Base-by-base conservation (phyloP, 2,888 invertebrate genomes). In the Nemoura dubitans region DNA sequence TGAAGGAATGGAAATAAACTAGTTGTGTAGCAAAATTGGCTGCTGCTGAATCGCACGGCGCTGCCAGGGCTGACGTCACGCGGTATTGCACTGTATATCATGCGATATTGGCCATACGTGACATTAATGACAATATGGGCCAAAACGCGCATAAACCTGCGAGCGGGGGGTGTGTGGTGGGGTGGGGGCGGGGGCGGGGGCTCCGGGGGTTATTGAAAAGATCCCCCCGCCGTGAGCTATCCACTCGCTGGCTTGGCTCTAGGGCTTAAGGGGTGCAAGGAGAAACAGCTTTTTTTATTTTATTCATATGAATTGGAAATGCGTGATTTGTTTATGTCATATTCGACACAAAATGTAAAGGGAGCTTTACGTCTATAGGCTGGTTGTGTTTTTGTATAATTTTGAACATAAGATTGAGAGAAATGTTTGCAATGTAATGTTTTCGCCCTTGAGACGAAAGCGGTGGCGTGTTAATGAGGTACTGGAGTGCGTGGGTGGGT, bases 51-150 rank as follows among this genome's bases (percentile, higher is more conserved):
- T 2, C 59, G 21, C 10, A 1, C 3, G 59, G 16, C 16, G 1
- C 59, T 7, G 59, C 76, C 77, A 26, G 42, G 36, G 36, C 36
- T 36, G 36, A 36, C 42, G 81, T 81, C 81, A 83, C 83, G 29
- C 59, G n/a, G 86, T 86, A 86, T 86, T 86, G 86, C 85, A 81
- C 76, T 85, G 85, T 87, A 85, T 87, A 85, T 87, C 87, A 85
- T 87, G 87, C 43, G 85, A 87, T 87, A 87, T 87, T 87, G 85
- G 85, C 30, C 42, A 82, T 76, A 85, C 85, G 86, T 86, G 86
- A 86, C 86, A 80, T 78, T 86, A 86, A 86, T 86, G 85, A 85
- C 85, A 86, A 86, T 43, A 29, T n/a, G 36, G 26, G 30, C 27
- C n/a, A 78, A 28, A 82, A 59, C 26, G 42, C 26, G 83, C 83